Evolutionary conservation across 2,888 invertebrate genomes (phyloP).

Genomic region (Cryptocheilus praepositus): DNA sequence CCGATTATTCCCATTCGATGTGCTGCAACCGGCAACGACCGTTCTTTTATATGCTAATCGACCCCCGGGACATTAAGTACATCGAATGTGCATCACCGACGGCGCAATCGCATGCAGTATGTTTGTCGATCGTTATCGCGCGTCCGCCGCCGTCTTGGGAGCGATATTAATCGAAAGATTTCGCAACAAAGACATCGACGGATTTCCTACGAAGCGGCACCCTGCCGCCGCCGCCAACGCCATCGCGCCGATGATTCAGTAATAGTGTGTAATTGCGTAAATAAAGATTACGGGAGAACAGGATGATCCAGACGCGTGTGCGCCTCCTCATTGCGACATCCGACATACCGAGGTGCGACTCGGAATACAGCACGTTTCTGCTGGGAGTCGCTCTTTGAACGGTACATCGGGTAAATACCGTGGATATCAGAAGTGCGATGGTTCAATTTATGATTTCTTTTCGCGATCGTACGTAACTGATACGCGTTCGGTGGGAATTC

Average conservation of each 20-base stretch:
- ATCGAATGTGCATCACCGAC: conserved; percentile 9
- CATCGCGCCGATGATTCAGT: conserved; percentile 38
- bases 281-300: conserved; percentile 10
- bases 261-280: conserved; percentile 33
- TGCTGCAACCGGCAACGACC: conserved; percentile 35
- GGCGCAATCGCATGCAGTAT: conserved; percentile 26
- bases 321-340: too few species aligned
- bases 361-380: too few species aligned
- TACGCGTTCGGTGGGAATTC: too few species aligned
- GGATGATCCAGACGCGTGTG: too few species aligned
- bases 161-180: conserved; percentile 37
- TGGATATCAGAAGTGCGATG: too few species aligned
- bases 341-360: too few species aligned
- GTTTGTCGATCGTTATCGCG: conserved; percentile 44
- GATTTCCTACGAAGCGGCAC: conserved; percentile 25
- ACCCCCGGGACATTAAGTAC: conserved; percentile 2
- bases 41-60: conserved; percentile 49
- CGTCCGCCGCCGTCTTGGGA: conserved; percentile 22
- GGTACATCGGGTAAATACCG: too few species aligned
- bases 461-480: too few species aligned
- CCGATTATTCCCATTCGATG: conserved; percentile 26
- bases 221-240: too few species aligned
- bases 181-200: conserved; percentile 41
- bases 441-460: too few species aligned
- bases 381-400: too few species aligned